Evolutionary conservation across 2,888 invertebrate species (phyloP).

Genomic region (Stegana nigrithorax): DNA sequence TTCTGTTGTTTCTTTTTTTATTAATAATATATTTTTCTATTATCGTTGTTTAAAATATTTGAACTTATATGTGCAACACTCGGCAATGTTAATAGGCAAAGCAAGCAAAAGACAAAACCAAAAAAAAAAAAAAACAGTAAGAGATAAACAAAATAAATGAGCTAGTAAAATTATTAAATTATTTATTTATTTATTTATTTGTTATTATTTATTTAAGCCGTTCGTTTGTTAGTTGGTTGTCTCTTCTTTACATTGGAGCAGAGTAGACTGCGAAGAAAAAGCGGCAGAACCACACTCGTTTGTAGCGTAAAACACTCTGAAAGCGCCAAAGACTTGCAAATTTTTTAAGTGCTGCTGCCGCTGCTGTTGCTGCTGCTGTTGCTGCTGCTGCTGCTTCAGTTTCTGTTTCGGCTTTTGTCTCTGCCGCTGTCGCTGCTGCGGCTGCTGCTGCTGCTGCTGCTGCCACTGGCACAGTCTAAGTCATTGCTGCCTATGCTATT

Average conservation of each 20-base stretch:
- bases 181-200: background rate
- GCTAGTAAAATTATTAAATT: no score
- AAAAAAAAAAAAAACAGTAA: background rate
- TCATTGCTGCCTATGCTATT: background rate
- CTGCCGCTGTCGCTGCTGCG: background rate
- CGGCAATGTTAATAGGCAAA: background rate
- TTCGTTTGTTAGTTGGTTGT: background rate
- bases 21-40: background rate
- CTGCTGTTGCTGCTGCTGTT: background rate
- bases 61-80: background rate
- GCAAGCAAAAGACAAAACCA: background rate
- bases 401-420: background rate
- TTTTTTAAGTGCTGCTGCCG: background rate
- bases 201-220: background rate
- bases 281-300: conserved; percentile 5
- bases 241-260: background rate
- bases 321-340: background rate
- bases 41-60: background rate
- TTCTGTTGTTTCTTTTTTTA: background rate
- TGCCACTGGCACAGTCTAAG: background rate
- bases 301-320: conserved; percentile 13
- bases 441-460: background rate
- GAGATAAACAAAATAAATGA: background rate
- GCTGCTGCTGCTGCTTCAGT: background rate
- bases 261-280: background rate